Percentiles rank a stretch among this genome's conserved stretches.
Evolutionary conservation across 2,797 vertebrate genomes (phyloP).

Genomic region (Parauchenoglanis punctatus): DNA sequence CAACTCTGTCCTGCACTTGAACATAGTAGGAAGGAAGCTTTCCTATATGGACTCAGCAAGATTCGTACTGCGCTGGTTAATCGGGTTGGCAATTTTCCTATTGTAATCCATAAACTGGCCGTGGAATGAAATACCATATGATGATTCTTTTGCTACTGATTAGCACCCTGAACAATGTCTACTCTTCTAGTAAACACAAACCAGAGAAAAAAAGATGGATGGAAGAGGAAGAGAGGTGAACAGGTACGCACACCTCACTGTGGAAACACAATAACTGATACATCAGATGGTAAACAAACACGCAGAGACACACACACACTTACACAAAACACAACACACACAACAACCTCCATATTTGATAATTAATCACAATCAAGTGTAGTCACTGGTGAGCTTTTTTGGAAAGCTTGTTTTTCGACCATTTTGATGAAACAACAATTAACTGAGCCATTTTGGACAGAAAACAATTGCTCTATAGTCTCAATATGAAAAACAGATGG

Average conservation of each 20-base stretch:
- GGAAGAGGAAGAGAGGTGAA: not conserved
- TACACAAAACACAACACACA: not conserved
- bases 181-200: not conserved
- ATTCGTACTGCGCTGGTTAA: not conserved
- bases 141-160: not conserved
- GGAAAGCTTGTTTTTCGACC: slow-evolving; percentile 53
- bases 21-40: not conserved
- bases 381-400: slow-evolving; percentile 77
- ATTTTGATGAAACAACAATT: slow-evolving; percentile 72
- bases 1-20: not conserved
- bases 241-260: not conserved
- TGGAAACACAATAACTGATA: not conserved
- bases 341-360: slow-evolving; percentile 48
- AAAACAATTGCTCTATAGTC: slow-evolving; percentile 59
- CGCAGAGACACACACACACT: not conserved
- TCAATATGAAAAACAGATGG: slow-evolving; percentile 38
- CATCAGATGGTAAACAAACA: not conserved
- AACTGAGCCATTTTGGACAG: slow-evolving; percentile 72
- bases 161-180: not conserved
- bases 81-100: not conserved
- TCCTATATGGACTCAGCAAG: not conserved
- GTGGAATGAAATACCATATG: not conserved
- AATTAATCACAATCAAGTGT: slow-evolving; percentile 64
- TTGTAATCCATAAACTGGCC: not conserved
- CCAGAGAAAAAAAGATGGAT: not conserved